These are phyloP conservation scores for Parnassius apollo DNA, from an alignment of 2,888 invertebrate species.

Conservation along the genomic window DNA sequence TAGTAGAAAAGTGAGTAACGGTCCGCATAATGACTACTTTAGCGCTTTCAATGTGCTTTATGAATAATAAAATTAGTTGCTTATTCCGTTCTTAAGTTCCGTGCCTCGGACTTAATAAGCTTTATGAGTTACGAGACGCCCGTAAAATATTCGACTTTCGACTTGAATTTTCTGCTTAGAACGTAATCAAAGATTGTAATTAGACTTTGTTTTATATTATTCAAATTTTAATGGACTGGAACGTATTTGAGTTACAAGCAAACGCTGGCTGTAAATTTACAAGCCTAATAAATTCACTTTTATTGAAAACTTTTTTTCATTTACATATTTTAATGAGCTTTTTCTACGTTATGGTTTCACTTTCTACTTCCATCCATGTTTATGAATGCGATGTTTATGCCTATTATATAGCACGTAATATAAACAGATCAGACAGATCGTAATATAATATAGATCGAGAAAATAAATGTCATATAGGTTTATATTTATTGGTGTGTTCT, in stretches of 20 bases:
- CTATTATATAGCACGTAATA: no score
- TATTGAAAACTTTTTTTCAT: constrained; percentile 27
- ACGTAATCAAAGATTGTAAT: constrained; percentile 50
- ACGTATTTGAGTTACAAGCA: constrained; percentile 20
- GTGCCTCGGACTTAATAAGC: constrained; percentile 69
- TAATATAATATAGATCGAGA: no score
- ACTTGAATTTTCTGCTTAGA: constrained; percentile 40
- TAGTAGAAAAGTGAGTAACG: constrained; percentile 75
- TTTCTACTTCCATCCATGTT: no score
- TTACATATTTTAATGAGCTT: constrained; percentile 13
- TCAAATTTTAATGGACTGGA: constrained; percentile 23
- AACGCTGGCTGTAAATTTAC: constrained; percentile 17
- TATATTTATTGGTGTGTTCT: no score
- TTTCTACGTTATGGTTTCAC: no score
- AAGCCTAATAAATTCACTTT: constrained; percentile 18
- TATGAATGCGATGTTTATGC: no score
- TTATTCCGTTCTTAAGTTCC: constrained; percentile 74
- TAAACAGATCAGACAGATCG: no score
- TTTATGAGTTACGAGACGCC: constrained; percentile 61
- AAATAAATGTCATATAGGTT: no score
- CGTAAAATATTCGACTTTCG: constrained; percentile 50
- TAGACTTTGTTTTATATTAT: constrained; percentile 27
- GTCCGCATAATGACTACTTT: constrained; percentile 75
- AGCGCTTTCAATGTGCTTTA: constrained; percentile 79
- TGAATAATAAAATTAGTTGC: constrained; percentile 80